Evolutionary conservation across 2,888 invertebrate genomes (phyloP).

Genomic region (Tenthredo notha): DNA sequence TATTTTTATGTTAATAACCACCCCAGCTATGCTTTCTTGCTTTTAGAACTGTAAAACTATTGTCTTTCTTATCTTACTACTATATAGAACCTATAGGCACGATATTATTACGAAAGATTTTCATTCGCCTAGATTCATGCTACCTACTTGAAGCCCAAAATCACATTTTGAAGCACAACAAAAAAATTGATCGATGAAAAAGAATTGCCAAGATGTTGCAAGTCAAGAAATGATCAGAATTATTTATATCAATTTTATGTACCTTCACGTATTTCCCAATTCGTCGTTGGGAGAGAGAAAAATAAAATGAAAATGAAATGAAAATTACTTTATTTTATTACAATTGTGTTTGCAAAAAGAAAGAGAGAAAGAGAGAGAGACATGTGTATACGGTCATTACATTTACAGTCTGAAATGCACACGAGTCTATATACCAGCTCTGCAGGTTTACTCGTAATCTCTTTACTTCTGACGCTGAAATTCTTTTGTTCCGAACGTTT

Average conservation of each 20-base stretch:
- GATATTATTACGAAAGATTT: background rate
- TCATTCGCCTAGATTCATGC: background rate
- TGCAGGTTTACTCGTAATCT: background rate
- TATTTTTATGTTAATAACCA: conserved; percentile 56
- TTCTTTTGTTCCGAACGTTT: background rate
- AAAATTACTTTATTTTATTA: too few relatives aligned
- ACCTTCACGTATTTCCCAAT: background rate
- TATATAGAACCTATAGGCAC: background rate
- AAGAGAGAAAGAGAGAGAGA: background rate
- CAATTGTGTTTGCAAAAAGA: too few relatives aligned
- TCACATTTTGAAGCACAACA: too few relatives aligned
- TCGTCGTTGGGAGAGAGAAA: background rate
- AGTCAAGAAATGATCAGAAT: background rate
- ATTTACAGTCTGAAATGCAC: background rate
- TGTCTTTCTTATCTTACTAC: background rate
- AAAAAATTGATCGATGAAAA: background rate
- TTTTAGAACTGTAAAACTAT: conserved; percentile 30
- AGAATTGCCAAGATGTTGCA: background rate
- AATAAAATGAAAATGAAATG: too few relatives aligned
- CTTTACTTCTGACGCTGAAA: background rate
- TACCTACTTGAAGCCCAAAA: background rate
- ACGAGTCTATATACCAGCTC: background rate
- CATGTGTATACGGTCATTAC: background rate
- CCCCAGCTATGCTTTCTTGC: conserved; percentile 32
- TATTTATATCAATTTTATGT: background rate